phyloP scores from a whole-genome alignment of 1,140 invertebrate species.

The Drosophila novamexicana region DNA sequence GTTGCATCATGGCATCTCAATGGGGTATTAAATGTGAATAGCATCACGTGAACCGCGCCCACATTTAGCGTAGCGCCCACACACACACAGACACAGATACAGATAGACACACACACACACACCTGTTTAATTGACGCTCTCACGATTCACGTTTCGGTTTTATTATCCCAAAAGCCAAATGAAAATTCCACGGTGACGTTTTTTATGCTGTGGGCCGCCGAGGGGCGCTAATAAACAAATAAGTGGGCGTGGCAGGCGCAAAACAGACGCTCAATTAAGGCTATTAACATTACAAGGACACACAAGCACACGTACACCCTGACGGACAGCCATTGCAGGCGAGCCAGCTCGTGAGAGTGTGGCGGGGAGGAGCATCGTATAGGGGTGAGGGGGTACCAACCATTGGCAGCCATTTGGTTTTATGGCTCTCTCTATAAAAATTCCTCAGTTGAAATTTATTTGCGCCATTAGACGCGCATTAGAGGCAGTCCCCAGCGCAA shows the following conservation, averaged over 20 bases:
- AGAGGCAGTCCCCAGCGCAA: conserved; percentile 52
- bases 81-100: conserved; percentile 27
- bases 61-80: conserved; percentile 7
- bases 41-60: conserved; percentile 12
- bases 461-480: conserved; percentile 80
- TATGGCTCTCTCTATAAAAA: conserved; percentile 81
- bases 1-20: conserved; percentile 44
- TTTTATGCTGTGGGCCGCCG: conserved; percentile 44
- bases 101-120: conserved; percentile 16
- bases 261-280: conserved; percentile 78
- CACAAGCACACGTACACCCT: conserved; percentile 34
- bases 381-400: conserved; percentile 28
- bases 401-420: conserved; percentile 80
- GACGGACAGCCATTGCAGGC: conserved; percentile 9
- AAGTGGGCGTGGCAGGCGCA: conserved; percentile 71
- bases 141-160: conserved; percentile 44
- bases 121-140: conserved; percentile 41
- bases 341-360: no score
- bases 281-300: conserved; percentile 76
- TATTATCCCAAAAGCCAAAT: conserved; percentile 75
- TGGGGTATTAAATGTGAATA: conserved; percentile 28
- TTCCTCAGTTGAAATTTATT: conserved; percentile 83
- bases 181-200: conserved; percentile 74
- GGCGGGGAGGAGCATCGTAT: not conserved
- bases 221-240: conserved; percentile 77